A percentile compares a stretch with the other conserved stretches of the same genome.
Evolutionary conservation across 2,888 invertebrate genomes (phyloP).

Genomic region (Octonoba sinensis): DNA sequence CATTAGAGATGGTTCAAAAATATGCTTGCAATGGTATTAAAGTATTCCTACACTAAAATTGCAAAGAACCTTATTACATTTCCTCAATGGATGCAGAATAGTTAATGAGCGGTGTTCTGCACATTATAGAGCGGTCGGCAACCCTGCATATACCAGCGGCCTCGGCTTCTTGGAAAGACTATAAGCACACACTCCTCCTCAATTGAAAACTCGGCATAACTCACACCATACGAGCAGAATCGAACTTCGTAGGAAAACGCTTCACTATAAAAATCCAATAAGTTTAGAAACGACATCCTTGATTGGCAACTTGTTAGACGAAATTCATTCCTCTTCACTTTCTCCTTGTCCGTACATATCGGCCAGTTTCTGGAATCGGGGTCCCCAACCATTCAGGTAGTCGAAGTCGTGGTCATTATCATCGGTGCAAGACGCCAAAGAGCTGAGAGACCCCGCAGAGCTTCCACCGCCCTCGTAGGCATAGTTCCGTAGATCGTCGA

Average conservation of each 20-base stretch:
- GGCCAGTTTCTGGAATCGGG: constrained; percentile 92
- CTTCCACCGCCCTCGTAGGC: constrained; percentile 98
- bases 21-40: too few relatives aligned
- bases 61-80: too few relatives aligned
- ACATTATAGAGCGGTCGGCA: too few relatives aligned
- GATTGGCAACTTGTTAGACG: constrained; percentile 33
- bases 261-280: constrained; percentile 10
- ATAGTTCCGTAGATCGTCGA: constrained; percentile 96
- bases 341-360: constrained; percentile 94
- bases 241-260: not conserved
- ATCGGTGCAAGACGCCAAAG: constrained; percentile 90
- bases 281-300: constrained; percentile 3
- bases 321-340: constrained; percentile 79
- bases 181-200: too few relatives aligned
- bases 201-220: too few relatives aligned
- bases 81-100: too few relatives aligned
- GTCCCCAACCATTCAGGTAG: constrained; percentile 93
- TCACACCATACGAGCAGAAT: not conserved
- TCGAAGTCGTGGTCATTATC: constrained; percentile 95
- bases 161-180: too few relatives aligned
- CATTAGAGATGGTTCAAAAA: too few relatives aligned
- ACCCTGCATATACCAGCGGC: not conserved
- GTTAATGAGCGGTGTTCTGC: too few relatives aligned
- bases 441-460: constrained; percentile 91
- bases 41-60: too few relatives aligned